Conservation (phyloP, 2,888 invertebrate genomes). For the Dendrolimus pini region DNA sequence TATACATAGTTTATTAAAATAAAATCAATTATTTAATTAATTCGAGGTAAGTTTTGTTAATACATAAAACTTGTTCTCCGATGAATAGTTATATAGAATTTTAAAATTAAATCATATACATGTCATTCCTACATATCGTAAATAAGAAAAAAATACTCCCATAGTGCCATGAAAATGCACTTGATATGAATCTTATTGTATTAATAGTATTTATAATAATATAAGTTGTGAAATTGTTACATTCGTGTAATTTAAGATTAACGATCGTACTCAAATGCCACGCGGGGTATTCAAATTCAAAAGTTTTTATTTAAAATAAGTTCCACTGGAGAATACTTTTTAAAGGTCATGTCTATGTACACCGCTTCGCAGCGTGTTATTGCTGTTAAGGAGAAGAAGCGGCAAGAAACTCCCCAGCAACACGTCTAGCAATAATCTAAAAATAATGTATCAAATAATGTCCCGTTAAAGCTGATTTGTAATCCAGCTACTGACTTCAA, state of each 20-base stretch:
- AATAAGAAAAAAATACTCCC: conserved; percentile 29
- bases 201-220: conserved; percentile 9
- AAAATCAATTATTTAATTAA: not conserved
- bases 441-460: not conserved
- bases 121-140: conserved; percentile 55
- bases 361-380: too few species aligned
- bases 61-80: not conserved
- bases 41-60: too few species aligned
- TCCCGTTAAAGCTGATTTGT: too few species aligned
- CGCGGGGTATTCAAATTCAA: too few species aligned
- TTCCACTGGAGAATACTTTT: too few species aligned
- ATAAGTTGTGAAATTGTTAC: conserved; percentile 6
- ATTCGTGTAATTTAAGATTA: not conserved
- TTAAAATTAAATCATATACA: conserved; percentile 25
- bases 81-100: not conserved
- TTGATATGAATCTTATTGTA: conserved; percentile 4
- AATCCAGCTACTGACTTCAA: too few species aligned
- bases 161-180: conserved; percentile 45
- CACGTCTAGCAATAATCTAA: too few species aligned
- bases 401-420: too few species aligned
- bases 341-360: too few species aligned
- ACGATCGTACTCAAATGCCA: too few species aligned
- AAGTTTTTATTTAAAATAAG: too few species aligned
- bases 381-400: too few species aligned
- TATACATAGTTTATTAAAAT: conserved; percentile 1